Evolutionary conservation across 2,113 vertebrate genomes (phyloP).

Genomic region (Percina caprodes): DNA sequence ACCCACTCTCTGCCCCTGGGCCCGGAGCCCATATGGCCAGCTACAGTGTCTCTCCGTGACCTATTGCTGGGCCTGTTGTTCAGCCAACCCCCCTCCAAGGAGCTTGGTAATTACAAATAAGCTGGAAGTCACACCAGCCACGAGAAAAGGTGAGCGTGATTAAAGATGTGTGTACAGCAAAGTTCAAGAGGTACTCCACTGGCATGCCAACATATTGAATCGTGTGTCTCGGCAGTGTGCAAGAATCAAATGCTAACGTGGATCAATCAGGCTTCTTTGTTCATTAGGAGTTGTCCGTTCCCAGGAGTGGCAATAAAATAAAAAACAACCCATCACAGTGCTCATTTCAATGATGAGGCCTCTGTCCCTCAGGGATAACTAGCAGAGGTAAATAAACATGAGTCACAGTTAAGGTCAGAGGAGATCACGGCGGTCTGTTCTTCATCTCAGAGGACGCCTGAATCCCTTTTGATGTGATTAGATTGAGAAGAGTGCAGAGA

Average conservation of each 20-base stretch:
- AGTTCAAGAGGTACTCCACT: constrained; percentile 60
- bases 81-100: constrained; percentile 57
- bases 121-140: constrained; percentile 66
- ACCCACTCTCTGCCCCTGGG: constrained; percentile 43
- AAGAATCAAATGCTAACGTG: constrained; percentile 22
- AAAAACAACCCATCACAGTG: constrained; percentile 35
- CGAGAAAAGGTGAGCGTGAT: constrained; percentile 68
- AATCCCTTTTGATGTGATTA: constrained; percentile 43
- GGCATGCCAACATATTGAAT: constrained; percentile 34
- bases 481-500: constrained; percentile 34
- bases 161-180: constrained; percentile 63
- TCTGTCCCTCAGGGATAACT: constrained; percentile 44
- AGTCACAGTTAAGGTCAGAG: constrained; percentile 69
- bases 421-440: constrained; percentile 46
- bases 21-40: constrained; percentile 65
- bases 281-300: constrained; percentile 59
- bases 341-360: constrained; percentile 63
- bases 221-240: constrained; percentile 6
- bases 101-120: constrained; percentile 72
- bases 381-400: constrained; percentile 69
- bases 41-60: constrained; percentile 58
- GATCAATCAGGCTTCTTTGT: constrained; percentile 43
- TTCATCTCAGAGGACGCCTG: constrained; percentile 46
- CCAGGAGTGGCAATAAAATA: constrained; percentile 52
- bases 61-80: constrained; percentile 69